phyloP scores from a whole-genome alignment of 2,113 vertebrate species.

The Solenodon paradoxus region DNA sequence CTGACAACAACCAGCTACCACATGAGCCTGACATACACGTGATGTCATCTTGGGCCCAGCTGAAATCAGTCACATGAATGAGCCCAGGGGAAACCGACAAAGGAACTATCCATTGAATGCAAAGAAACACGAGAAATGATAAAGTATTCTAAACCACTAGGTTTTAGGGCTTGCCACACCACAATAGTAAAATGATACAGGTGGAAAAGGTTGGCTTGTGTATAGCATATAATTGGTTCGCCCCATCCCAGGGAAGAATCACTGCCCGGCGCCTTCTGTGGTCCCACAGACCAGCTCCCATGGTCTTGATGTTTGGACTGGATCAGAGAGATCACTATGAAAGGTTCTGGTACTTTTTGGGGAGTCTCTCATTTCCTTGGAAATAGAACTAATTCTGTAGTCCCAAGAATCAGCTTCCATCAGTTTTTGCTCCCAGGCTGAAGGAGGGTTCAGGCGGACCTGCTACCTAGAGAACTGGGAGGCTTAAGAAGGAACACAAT shows the following conservation, averaged over 20 bases:
- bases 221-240: not conserved
- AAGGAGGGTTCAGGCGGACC: not conserved
- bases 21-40: not conserved
- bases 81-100: not conserved
- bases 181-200: not conserved
- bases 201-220: not conserved
- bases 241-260: not conserved
- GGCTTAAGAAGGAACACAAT: not conserved
- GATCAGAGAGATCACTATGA: not conserved
- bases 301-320: not conserved
- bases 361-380: not conserved
- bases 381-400: not conserved
- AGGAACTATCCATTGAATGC: not conserved
- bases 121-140: not conserved
- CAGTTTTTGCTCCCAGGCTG: not conserved
- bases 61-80: not conserved
- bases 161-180: not conserved
- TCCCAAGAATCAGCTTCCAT: not conserved
- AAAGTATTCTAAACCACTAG: not conserved
- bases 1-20: not conserved
- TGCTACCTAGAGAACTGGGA: not conserved
- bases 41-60: not conserved
- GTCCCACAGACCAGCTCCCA: not conserved
- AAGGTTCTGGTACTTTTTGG: not conserved
- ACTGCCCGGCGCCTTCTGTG: not conserved